These are phyloP conservation scores for Hestina assimilis DNA, from an alignment of 1,140 invertebrate species.

Conservation along the genomic window DNA sequence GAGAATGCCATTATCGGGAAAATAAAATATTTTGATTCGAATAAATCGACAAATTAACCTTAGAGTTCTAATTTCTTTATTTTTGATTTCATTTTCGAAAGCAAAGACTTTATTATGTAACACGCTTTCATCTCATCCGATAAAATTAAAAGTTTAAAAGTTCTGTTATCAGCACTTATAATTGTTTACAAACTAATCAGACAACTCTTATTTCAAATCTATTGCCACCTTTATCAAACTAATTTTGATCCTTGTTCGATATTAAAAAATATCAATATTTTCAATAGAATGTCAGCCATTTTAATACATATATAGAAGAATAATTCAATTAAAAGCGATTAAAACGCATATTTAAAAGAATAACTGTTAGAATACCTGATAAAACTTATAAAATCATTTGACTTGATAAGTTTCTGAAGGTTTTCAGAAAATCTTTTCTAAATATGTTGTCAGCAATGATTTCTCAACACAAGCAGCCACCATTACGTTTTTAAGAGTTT, in stretches of 20 bases:
- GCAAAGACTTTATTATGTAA: neutral
- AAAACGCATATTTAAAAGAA: slow-evolving; percentile 5
- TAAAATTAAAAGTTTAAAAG: neutral
- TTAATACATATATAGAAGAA: slow-evolving; percentile 25
- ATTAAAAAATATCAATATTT: slow-evolving; percentile 7
- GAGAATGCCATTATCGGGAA: no score
- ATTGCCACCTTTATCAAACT: slow-evolving; percentile 42
- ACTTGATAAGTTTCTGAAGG: slow-evolving; percentile 60
- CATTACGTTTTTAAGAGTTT: slow-evolving; percentile 52
- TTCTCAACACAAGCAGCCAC: slow-evolving; percentile 59
- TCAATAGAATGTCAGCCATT: slow-evolving; percentile 35
- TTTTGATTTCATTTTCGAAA: no score
- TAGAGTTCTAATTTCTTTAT: no score
- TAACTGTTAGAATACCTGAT: slow-evolving; percentile 42
- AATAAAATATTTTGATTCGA: no score
- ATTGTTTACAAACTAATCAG: slow-evolving; percentile 45
- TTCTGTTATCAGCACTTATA: slow-evolving; percentile 4
- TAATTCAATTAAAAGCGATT: neutral
- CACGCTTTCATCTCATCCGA: neutral
- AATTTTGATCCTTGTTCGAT: slow-evolving; percentile 19
- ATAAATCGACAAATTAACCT: no score
- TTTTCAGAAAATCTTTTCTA: slow-evolving; percentile 55
- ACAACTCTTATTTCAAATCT: slow-evolving; percentile 38
- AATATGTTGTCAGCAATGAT: slow-evolving; percentile 75
- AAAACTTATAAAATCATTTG: slow-evolving; percentile 29